Evolutionary conservation across 2,888 invertebrate genomes (phyloP).

Genomic region (Aleiodes testaceus): DNA sequence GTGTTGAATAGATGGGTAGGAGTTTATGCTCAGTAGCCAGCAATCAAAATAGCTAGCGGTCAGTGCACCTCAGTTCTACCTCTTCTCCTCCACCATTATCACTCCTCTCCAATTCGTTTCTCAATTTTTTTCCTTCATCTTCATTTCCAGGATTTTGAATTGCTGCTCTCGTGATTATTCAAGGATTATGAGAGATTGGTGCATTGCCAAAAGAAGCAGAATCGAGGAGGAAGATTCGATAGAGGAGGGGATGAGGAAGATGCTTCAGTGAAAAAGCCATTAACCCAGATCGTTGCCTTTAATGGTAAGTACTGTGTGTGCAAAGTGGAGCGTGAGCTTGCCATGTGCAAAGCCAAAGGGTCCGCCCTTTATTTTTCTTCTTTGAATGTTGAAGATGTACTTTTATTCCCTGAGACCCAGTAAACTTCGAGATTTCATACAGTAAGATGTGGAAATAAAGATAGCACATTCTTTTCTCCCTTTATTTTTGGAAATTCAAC

Average conservation of each 20-base stretch:
- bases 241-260: constrained; percentile 9
- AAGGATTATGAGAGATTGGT: background rate
- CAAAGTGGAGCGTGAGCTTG: constrained; percentile 32
- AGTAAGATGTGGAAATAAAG: constrained; percentile 15
- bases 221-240: constrained; percentile 18
- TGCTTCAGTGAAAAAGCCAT: constrained; percentile 38
- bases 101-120: constrained; percentile 24
- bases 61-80: constrained; percentile 40
- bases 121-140: background rate
- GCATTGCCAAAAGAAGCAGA: constrained; percentile 26
- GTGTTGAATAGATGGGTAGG: constrained; percentile 29
- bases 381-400: constrained; percentile 8
- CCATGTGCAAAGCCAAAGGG: constrained; percentile 27
- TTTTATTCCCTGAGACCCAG: constrained; percentile 17
- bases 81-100: constrained; percentile 7
- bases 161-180: background rate
- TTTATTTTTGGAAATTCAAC: background rate
- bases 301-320: constrained; percentile 29
- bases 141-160: background rate
- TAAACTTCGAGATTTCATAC: constrained; percentile 7
- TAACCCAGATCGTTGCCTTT: constrained; percentile 42
- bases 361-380: background rate
- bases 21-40: constrained; percentile 32
- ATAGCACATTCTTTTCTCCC: constrained; percentile 1
- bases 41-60: constrained; percentile 49